Evolutionary conservation across 2,113 vertebrate species (phyloP).

Genomic region (Bothrops jararaca): DNA sequence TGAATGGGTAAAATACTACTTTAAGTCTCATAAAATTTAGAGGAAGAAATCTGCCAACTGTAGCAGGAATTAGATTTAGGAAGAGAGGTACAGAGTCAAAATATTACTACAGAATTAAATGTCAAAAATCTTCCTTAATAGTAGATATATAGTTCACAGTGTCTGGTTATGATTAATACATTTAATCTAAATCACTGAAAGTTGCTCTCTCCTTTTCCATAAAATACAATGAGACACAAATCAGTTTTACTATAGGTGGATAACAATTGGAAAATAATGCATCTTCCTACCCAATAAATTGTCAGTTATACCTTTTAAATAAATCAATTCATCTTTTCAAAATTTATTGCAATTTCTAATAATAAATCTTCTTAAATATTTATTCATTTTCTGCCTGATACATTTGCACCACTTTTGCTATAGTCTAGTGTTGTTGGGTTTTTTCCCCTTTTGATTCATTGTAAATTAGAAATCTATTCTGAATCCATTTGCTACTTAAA

Average conservation of each 20-base stretch:
- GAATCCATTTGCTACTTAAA: conserved; percentile 96
- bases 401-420: conserved; percentile 97
- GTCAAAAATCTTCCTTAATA: conserved; percentile 98
- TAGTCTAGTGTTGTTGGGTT: conserved; percentile 87
- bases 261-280: conserved; percentile 99
- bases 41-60: conserved; percentile 87
- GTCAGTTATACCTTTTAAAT: conserved; percentile 98
- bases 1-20: conserved; percentile 97
- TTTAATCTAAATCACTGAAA: conserved; percentile 99
- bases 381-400: conserved; percentile 99
- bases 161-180: conserved; percentile 98
- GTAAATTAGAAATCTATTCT: conserved; percentile 99
- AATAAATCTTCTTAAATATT: conserved; percentile 99
- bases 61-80: conserved; percentile 91
- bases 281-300: conserved; percentile 99
- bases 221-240: conserved; percentile 99
- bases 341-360: conserved; percentile 95
- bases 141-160: conserved; percentile 99
- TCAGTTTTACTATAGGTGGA: conserved; percentile 98
- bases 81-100: conserved; percentile 94
- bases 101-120: conserved; percentile 99
- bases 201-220: conserved; percentile 97
- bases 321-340: conserved; percentile 97
- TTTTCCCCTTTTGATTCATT: conserved; percentile 84
- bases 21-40: conserved; percentile 98